A percentile compares a stretch with the other conserved stretches of the same genome.
Evolutionary conservation across 2,113 vertebrate species (phyloP).

Genomic region (Zosterops borbonicus): DNA sequence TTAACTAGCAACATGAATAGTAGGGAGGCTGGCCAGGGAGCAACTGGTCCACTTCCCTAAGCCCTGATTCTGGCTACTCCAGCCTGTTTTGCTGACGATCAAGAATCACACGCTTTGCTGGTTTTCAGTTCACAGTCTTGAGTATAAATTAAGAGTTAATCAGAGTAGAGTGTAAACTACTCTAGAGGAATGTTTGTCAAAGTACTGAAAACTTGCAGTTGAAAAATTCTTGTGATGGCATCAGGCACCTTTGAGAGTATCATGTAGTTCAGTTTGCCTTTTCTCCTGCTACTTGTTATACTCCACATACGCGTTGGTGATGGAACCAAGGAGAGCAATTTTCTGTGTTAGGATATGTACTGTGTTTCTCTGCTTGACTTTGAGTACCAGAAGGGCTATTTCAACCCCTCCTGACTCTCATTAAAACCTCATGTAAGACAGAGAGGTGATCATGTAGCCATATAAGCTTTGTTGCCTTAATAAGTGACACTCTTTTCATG

Average conservation of each 20-base stretch:
- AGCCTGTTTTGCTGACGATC: not conserved
- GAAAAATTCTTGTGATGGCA: not conserved
- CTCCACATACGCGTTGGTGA: too few relatives aligned
- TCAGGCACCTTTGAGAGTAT: not conserved
- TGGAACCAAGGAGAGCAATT: not conserved
- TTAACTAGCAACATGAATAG: not conserved
- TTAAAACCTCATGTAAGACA: not conserved
- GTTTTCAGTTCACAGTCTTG: not conserved
- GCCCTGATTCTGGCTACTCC: not conserved
- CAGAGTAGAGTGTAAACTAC: not conserved
- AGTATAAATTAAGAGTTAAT: not conserved
- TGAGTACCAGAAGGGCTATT: not conserved
- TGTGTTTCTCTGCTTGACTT: not conserved
- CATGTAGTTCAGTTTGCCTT: not conserved
- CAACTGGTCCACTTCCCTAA: not conserved
- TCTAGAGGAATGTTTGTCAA: not conserved
- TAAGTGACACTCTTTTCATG: accelerated
- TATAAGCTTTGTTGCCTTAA: not conserved
- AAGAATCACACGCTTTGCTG: not conserved
- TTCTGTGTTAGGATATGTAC: not conserved
- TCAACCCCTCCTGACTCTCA: not conserved
- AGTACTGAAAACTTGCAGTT: not conserved
- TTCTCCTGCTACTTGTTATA: not conserved
- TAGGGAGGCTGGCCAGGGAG: not conserved
- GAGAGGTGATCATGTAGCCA: not conserved